Conservation (phyloP, 2,797 vertebrate genomes). For the Clarias pachynema region DNA sequence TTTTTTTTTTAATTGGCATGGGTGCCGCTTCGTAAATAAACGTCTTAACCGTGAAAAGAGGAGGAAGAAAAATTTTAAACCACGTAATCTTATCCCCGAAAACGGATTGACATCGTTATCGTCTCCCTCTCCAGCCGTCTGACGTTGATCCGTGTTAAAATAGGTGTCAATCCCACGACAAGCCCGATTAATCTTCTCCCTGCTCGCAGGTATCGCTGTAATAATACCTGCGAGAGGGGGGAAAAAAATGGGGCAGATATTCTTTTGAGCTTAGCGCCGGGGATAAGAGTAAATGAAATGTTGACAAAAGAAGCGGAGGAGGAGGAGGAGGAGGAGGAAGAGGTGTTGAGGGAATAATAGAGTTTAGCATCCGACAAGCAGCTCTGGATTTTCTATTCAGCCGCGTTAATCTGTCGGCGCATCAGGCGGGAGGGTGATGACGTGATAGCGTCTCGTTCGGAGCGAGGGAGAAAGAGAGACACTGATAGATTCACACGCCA, state of each 20-base stretch:
- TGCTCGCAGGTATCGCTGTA: conserved; percentile 70
- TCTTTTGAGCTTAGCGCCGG: conserved; percentile 83
- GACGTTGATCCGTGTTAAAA: conserved; percentile 89
- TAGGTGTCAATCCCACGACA: conserved; percentile 91
- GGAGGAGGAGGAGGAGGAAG: conserved; percentile 66
- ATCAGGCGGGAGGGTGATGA: conserved; percentile 51
- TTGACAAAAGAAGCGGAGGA: conserved; percentile 88
- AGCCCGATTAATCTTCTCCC: conserved; percentile 96
- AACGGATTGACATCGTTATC: conserved; percentile 95
- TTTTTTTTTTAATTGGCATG: not conserved
- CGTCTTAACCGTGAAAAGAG: conserved; percentile 34
- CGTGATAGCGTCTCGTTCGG: not conserved
- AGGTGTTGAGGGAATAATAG: conserved; percentile 80
- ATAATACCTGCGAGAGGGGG: conserved; percentile 97
- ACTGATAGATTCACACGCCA: not conserved
- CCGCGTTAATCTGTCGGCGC: conserved; percentile 94
- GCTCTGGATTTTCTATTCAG: conserved; percentile 90
- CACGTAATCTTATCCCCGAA: conserved; percentile 78
- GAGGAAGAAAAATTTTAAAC: not conserved
- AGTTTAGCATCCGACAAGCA: conserved; percentile 93
- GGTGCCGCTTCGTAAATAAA: conserved; percentile 13
- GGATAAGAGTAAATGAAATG: conserved; percentile 99
- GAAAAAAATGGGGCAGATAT: not conserved
- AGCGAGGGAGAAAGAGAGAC: conserved; percentile 12
- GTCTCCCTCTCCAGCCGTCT: conserved; percentile 77